Conservation (phyloP, 2,888 invertebrate species). For the Dichetophora obliterata region DNA sequence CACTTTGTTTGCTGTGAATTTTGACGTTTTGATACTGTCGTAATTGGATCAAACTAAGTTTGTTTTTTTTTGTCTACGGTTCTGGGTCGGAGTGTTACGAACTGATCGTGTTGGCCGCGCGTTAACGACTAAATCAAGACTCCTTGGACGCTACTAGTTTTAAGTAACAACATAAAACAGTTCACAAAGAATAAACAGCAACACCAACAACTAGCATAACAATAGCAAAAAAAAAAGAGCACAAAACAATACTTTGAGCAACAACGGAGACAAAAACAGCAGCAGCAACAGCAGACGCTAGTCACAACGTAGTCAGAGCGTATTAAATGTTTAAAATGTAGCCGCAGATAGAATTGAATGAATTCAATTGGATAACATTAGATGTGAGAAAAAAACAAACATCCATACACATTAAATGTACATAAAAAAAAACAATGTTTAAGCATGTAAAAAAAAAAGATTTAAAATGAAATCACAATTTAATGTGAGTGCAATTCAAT, state of each 20-base stretch:
- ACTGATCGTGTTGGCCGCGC: constrained; percentile 68
- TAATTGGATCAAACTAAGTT: not conserved
- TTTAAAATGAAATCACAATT: constrained; percentile 28
- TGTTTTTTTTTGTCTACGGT: constrained; percentile 6
- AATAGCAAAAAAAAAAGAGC: not conserved
- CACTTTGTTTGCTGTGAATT: constrained; percentile 16
- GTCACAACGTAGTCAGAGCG: constrained; percentile 15
- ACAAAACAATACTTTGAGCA: constrained; percentile 17
- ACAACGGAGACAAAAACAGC: constrained; percentile 5
- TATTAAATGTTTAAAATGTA: constrained; percentile 19
- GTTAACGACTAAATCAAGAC: constrained; percentile 68
- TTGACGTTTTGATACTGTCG: constrained; percentile 18
- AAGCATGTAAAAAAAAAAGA: not conserved
- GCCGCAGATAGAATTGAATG: constrained; percentile 37
- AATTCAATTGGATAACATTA: constrained; percentile 37
- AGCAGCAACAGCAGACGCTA: not conserved
- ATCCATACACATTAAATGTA: not conserved
- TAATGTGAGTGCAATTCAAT: constrained; percentile 8
- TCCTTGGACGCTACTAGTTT: constrained; percentile 65
- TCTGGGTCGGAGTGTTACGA: constrained; percentile 49
- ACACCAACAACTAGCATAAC: constrained; percentile 3
- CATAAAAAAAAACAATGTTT: not conserved
- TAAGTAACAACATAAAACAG: constrained; percentile 55
- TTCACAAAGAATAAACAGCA: not conserved
- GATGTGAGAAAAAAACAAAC: constrained; percentile 20